Percentiles rank a stretch among this genome's conserved stretches.
phyloP scores from a whole-genome alignment of 2,113 vertebrate species.

The Conger conger region DNA sequence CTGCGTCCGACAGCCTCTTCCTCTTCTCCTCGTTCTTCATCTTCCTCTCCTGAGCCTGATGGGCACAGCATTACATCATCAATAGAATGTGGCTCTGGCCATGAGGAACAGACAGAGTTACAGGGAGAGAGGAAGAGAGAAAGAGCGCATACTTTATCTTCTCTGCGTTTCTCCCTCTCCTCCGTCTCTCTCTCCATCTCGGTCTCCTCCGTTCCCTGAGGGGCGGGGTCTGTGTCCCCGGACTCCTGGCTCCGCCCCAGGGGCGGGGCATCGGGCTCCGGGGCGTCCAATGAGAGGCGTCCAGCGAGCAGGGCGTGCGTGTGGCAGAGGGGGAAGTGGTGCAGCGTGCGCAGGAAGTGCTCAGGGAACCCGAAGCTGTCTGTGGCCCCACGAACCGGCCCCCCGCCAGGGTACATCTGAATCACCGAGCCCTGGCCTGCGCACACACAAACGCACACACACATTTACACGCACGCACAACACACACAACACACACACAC shows the following conservation, averaged over 20 bases:
- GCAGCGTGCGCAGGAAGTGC: constrained; percentile 78
- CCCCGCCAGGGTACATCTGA: constrained; percentile 89
- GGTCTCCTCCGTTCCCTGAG: constrained; percentile 56
- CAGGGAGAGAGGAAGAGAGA: neutral
- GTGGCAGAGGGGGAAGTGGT: constrained; percentile 90
- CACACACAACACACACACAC: too few relatives aligned
- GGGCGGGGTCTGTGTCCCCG: constrained; percentile 50
- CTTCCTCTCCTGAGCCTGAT: constrained; percentile 81
- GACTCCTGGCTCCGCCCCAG: constrained; percentile 46
- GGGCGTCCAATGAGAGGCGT: constrained; percentile 67
- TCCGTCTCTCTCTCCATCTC: constrained; percentile 60
- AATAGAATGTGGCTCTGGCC: neutral
- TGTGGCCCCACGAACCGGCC: constrained; percentile 83
- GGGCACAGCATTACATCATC: neutral
- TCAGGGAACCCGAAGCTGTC: constrained; percentile 91
- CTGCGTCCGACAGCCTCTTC: constrained; percentile 77
- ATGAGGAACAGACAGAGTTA: neutral
- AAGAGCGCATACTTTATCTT: constrained; percentile 68
- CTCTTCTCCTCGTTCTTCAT: constrained; percentile 82
- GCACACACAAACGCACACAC: neutral
- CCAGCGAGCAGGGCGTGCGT: constrained; percentile 84
- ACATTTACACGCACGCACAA: neutral
- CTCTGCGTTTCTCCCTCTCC: constrained; percentile 59
- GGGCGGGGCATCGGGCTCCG: constrained; percentile 43
- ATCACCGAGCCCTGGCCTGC: constrained; percentile 90